Base-by-base conservation (phyloP, 2,888 invertebrate genomes). In the Emmelina monodactyla region DNA sequence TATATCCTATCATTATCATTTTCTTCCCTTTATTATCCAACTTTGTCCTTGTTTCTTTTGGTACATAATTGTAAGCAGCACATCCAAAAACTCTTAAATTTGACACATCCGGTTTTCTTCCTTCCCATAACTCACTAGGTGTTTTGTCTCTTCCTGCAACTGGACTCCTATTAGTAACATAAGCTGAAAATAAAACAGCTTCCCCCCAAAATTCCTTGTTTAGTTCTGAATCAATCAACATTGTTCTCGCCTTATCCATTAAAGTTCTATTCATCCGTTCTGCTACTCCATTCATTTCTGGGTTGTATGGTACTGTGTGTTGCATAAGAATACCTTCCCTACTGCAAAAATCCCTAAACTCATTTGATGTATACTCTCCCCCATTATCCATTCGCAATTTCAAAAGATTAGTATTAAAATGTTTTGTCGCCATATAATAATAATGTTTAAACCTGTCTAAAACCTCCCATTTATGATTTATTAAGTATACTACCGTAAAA, bases 241-340 rank as follows among this genome's bases (percentile, higher is more conserved):
- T 25, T 7, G 44, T 37, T 14, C 44, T 36, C 0, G 41, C 37
- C 29, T 40, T 46, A 1, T 46, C 45, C 3, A 37, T 19, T 10
- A 46, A n/a, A 2, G 42, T 46, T 7, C 43, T 10, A 16, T 44
- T 44, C 41, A 43, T 38, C 2, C 40, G 2, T 35, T 44, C 46
- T 7, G 42, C 39, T 1, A 37, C 35, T 10, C 37, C 42, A 33
- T 44, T 46, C 36, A 37, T 35, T 22, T 45, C 32, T 2, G 46
- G 43, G 22, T 38, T 47, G 16, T 46, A 43, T 9, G 43, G 35
- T 11, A 41, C 37, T 22, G 43, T 43, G 22, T 37, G 35, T 10
- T 45, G 25, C 9, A 25, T 25, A 25, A 11, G 9, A n/a, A 25
- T 25, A n/a, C 25, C 25, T n/a, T 10, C 11, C 2, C 15, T 22